Conservation (phyloP, 2,888 invertebrate genomes). For the Ophion ventricosus region DNA sequence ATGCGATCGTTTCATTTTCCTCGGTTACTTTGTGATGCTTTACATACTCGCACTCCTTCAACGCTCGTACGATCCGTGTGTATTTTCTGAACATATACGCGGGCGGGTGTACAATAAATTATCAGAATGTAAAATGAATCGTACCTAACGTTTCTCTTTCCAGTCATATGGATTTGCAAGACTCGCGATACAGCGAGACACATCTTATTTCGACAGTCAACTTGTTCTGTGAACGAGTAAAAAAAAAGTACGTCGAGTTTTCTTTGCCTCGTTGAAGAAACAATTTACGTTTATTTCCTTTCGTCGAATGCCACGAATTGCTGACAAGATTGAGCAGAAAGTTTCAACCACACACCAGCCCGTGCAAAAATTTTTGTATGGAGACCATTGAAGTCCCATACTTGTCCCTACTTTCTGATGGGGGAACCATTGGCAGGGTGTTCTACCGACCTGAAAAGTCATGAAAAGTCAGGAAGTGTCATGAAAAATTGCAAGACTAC, state of each 20-base stretch:
- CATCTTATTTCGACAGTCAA: conserved; percentile 41
- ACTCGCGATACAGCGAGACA: conserved; percentile 40
- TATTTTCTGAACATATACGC: neutral
- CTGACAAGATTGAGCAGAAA: neutral
- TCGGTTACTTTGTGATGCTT: conserved; percentile 35
- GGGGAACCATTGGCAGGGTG: too few species aligned
- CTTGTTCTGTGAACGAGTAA: conserved; percentile 14
- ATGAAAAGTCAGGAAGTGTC: too few species aligned
- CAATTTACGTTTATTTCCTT: conserved; percentile 3
- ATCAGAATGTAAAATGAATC: conserved; percentile 55
- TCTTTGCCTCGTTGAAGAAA: conserved; percentile 14
- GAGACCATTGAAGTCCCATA: too few species aligned
- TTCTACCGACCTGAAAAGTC: too few species aligned
- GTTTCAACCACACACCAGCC: neutral
- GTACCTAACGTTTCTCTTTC: conserved; percentile 27
- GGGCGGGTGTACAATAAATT: conserved; percentile 41
- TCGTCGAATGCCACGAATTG: neutral
- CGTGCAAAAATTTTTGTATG: too few species aligned
- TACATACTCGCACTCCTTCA: neutral
- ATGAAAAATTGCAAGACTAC: too few species aligned
- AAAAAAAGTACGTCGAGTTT: conserved; percentile 6
- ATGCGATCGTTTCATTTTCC: conserved; percentile 39
- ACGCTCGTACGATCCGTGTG: neutral
- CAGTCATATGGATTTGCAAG: conserved; percentile 51
- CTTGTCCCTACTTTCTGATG: too few species aligned